phyloP scores from a whole-genome alignment of 2,797 vertebrate species.

The Limnodromus scolopaceus region DNA sequence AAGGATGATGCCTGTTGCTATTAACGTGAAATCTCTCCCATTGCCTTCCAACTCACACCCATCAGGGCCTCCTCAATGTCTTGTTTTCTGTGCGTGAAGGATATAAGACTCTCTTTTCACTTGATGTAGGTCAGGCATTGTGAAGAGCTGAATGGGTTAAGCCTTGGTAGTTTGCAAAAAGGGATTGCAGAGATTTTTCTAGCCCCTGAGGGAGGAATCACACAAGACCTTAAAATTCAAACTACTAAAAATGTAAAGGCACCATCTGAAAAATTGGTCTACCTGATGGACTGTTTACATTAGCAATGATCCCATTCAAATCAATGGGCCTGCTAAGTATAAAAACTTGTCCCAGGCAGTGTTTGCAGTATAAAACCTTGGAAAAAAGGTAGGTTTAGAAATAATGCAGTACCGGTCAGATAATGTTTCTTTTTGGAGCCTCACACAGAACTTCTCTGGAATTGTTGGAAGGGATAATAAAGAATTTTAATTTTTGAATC shows the following conservation, averaged over 20 bases:
- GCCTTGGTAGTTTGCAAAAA: conserved; percentile 11
- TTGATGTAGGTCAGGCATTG: conserved; percentile 62
- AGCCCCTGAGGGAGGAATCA: not conserved
- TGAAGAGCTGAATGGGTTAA: conserved; percentile 43
- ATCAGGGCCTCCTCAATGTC: not conserved
- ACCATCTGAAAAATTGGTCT: not conserved
- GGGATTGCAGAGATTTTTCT: not conserved
- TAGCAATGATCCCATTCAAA: not conserved
- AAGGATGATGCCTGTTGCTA: not conserved
- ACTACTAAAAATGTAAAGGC: not conserved
- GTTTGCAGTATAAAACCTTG: not conserved
- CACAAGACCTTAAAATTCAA: not conserved
- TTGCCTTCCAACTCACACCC: not conserved
- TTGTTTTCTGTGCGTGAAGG: not conserved
- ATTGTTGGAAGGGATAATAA: not conserved
- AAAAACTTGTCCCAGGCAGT: not conserved
- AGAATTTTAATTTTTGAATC: not conserved
- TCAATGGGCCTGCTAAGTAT: not conserved
- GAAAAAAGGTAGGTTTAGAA: not conserved
- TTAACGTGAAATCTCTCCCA: not conserved
- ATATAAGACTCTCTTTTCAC: not conserved
- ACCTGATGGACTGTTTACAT: not conserved
- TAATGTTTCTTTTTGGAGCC: not conserved
- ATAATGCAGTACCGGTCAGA: not conserved
- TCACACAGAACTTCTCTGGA: not conserved